These are phyloP conservation scores for Nothoprocta pentlandii DNA, from an alignment of 2,113 vertebrate species.

Conservation along the genomic window DNA sequence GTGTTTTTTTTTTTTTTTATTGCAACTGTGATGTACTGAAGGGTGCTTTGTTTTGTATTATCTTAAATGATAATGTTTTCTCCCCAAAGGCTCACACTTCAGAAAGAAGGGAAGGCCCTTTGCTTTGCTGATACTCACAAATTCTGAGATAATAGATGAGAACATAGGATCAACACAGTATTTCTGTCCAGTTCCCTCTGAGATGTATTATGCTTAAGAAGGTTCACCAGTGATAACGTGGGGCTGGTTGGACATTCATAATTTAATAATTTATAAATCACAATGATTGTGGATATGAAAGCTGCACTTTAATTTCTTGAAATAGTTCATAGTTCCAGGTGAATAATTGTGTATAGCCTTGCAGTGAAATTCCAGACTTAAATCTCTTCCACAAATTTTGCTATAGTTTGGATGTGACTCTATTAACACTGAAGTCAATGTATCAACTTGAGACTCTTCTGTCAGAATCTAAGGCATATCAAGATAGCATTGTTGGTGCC, in stretches of 20 bases:
- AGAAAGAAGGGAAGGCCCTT: accelerated
- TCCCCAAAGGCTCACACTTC: background rate
- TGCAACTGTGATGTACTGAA: background rate
- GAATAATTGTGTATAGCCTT: background rate
- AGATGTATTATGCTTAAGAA: background rate
- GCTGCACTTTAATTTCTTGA: conserved; percentile 8
- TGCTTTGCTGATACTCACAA: background rate
- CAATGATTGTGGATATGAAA: background rate
- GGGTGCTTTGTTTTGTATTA: background rate
- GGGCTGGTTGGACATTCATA: background rate
- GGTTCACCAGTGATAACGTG: background rate
- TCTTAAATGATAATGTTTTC: background rate
- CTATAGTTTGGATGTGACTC: background rate
- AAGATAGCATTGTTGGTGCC: background rate
- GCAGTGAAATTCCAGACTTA: background rate
- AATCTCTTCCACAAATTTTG: background rate
- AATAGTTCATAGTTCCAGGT: background rate
- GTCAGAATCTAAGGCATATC: background rate
- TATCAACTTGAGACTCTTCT: background rate
- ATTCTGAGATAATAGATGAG: background rate
- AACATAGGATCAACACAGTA: background rate
- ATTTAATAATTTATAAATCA: background rate
- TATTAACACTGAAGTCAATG: background rate
- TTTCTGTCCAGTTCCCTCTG: background rate
- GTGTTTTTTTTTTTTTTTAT: background rate